Conservation (phyloP, 1,140 invertebrate genomes). For the Sinonovacula constricta region DNA sequence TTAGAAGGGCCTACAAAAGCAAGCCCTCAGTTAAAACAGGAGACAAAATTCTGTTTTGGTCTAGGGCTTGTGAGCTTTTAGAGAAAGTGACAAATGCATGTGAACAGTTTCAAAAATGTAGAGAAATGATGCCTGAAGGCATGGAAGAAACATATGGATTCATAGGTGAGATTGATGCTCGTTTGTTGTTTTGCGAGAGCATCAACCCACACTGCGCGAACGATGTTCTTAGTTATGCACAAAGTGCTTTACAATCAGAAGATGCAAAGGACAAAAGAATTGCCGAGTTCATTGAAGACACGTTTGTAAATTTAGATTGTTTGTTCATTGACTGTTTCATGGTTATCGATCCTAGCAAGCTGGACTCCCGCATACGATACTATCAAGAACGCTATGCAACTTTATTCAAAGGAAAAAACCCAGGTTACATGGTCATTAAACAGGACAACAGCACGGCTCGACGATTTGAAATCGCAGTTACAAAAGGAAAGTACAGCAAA, state of each 20-base stretch:
- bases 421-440: slow-evolving; percentile 1
- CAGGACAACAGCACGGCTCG: slow-evolving; percentile 22
- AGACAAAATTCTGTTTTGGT: slow-evolving; percentile 6
- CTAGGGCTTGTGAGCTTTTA: slow-evolving; percentile 12
- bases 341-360: slow-evolving; percentile 24
- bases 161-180: slow-evolving; percentile 49
- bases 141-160: slow-evolving; percentile 38
- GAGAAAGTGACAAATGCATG: slow-evolving; percentile 40
- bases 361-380: slow-evolving; percentile 5
- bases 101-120: slow-evolving; percentile 48
- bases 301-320: slow-evolving; percentile 29
- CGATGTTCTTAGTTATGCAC: slow-evolving; percentile 16
- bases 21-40: too few relatives aligned
- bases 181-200: slow-evolving; percentile 51
- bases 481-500: slow-evolving; percentile 38
- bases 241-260: slow-evolving; percentile 15
- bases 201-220: slow-evolving; percentile 27
- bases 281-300: slow-evolving; percentile 33
- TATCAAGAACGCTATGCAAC: slow-evolving; percentile 31
- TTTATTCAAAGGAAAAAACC: slow-evolving; percentile 30
- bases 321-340: slow-evolving; percentile 49
- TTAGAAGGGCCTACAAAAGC: slow-evolving; percentile 30
- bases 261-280: not conserved
- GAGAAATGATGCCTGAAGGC: slow-evolving; percentile 41
- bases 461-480: slow-evolving; percentile 39